These are phyloP conservation scores for Octonoba sinensis DNA, from an alignment of 2,888 invertebrate species.

Conservation along the genomic window DNA sequence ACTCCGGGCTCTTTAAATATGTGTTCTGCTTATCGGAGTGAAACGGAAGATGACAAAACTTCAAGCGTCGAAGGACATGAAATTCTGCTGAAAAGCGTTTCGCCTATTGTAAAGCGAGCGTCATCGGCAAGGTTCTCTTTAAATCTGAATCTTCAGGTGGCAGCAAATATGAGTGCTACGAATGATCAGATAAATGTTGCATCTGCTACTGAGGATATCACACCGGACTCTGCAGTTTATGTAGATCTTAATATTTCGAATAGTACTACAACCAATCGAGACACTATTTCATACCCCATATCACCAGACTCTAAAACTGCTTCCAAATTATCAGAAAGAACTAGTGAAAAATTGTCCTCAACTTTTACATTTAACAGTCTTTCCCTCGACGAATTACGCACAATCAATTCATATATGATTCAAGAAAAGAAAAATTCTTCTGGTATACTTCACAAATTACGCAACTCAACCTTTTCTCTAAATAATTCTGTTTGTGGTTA, in stretches of 20 bases:
- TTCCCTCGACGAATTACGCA: conserved; percentile 54
- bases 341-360: conserved; percentile 17
- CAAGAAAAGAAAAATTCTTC: conserved; percentile 41
- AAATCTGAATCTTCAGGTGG: conserved; percentile 39
- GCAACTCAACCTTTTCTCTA: conserved; percentile 62
- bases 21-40: conserved; percentile 41
- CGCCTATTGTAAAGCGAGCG: conserved; percentile 51
- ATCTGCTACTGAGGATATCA: conserved; percentile 67
- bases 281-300: not conserved
- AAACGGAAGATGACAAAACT: conserved; percentile 56
- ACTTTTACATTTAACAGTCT: conserved; percentile 52
- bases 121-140: conserved; percentile 46
- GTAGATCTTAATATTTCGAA: conserved; percentile 62
- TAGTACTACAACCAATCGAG: conserved; percentile 28
- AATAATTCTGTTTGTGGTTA: conserved; percentile 59
- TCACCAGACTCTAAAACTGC: conserved; percentile 38
- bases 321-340: conserved; percentile 27
- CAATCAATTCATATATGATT: conserved; percentile 48
- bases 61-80: conserved; percentile 61
- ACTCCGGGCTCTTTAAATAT: conserved; percentile 45
- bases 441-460: conserved; percentile 50
- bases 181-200: conserved; percentile 51
- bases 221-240: conserved; percentile 68
- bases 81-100: conserved; percentile 50
- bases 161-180: conserved; percentile 22